Conservation (phyloP, 2,797 vertebrate species). For the Oreonectes daqikongensis region DNA sequence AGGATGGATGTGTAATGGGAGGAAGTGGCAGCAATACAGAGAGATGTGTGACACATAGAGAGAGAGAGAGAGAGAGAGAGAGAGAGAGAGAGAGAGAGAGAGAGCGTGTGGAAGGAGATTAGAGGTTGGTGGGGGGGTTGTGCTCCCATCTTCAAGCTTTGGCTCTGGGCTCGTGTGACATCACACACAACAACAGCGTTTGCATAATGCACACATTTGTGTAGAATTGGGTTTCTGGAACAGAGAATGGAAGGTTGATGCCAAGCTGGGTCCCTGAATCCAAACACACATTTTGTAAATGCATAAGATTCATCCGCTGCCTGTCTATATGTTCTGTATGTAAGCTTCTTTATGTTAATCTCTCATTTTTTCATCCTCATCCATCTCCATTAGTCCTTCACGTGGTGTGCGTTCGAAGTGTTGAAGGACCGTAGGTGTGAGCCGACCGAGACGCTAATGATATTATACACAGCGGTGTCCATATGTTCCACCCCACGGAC, state of each 20-base stretch:
- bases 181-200: slow-evolving; percentile 20
- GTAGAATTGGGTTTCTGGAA: slow-evolving; percentile 9
- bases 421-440: slow-evolving; percentile 7
- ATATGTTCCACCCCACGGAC: slow-evolving; percentile 36
- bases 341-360: neutral
- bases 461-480: slow-evolving; percentile 33
- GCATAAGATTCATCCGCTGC: too few relatives aligned
- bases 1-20: neutral
- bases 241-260: slow-evolving; percentile 5
- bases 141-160: slow-evolving; percentile 31
- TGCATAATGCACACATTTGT: slow-evolving; percentile 28
- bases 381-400: slow-evolving; percentile 27
- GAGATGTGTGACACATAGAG: too few relatives aligned
- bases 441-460: slow-evolving; percentile 18
- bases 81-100: slow-evolving; percentile 16
- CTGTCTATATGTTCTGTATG: neutral
- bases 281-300: too few relatives aligned
- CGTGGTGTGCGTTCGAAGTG: slow-evolving; percentile 11
- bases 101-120: slow-evolving; percentile 37
- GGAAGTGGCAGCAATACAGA: too few relatives aligned
- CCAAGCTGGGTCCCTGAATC: neutral
- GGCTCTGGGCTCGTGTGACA: slow-evolving; percentile 38
- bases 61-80: too few relatives aligned
- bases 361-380: slow-evolving; percentile 13
- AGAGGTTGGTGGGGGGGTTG: slow-evolving; percentile 24